Conservation (phyloP, 2,888 invertebrate species). For the Cerastis rubricosa region DNA sequence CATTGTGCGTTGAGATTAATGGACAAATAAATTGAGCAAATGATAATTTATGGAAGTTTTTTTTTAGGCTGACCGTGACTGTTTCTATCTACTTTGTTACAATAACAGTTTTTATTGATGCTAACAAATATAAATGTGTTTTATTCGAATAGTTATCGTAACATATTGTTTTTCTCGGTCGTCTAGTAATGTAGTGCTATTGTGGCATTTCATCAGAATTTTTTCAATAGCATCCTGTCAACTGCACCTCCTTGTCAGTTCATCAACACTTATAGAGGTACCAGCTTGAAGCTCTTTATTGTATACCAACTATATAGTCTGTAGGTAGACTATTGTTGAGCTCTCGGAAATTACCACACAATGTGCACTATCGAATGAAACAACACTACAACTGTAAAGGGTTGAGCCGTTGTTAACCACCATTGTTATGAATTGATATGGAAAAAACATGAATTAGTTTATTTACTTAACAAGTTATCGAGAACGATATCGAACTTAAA, state of each 20-base stretch:
- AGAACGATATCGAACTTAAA: no score
- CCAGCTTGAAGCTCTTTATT: no score
- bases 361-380: background rate
- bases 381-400: background rate
- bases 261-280: no score
- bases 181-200: no score
- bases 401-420: background rate
- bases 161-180: background rate
- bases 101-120: background rate
- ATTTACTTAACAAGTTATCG: background rate
- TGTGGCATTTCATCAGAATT: no score
- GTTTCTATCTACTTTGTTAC: background rate
- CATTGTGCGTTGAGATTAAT: conserved; percentile 34
- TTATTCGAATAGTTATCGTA: background rate
- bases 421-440: background rate
- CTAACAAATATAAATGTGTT: background rate
- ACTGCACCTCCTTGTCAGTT: no score
- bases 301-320: no score
- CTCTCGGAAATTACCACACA: background rate
- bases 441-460: background rate
- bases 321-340: background rate
- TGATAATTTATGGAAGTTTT: background rate
- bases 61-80: background rate
- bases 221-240: no score
- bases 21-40: conserved; percentile 14